Evolutionary conservation across 1,140 invertebrate genomes (phyloP).

Genomic region (Oncopodura yosiiana): DNA sequence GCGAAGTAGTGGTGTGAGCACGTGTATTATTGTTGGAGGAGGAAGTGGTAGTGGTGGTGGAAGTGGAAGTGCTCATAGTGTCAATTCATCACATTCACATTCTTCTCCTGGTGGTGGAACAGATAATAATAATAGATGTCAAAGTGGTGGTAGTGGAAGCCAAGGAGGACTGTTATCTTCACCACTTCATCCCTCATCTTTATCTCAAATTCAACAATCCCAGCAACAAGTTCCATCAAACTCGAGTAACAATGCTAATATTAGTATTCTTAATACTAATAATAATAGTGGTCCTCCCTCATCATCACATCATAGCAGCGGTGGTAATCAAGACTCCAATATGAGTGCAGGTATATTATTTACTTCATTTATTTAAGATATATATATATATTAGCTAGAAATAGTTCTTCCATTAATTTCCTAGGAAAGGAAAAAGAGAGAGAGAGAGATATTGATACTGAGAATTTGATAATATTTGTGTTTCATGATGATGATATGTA

Average conservation of each 20-base stretch:
- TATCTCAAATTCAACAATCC: neutral
- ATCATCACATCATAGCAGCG: neutral
- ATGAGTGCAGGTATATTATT: conserved; percentile 70
- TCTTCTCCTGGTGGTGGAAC: conserved; percentile 5
- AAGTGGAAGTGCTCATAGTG: conserved; percentile 2
- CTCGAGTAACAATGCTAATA: neutral
- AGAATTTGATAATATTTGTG: no score
- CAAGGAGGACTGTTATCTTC: neutral
- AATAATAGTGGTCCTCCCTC: conserved; percentile 4
- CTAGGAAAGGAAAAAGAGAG: no score
- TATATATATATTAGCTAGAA: neutral
- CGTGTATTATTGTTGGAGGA: conserved; percentile 1
- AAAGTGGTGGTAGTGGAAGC: neutral
- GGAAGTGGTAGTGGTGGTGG: conserved; percentile 16
- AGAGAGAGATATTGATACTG: no score
- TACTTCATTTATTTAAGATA: neutral
- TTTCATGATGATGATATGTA: no score
- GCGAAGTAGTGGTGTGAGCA: conserved; percentile 10
- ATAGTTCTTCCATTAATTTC: neutral
- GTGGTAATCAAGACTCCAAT: conserved; percentile 78
- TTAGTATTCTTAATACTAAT: neutral
- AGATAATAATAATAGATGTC: neutral
- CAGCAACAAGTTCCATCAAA: neutral
- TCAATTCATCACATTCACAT: no score
- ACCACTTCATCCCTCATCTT: no score